Base-by-base conservation (phyloP, 2,888 invertebrate genomes). In the Sphinx pinastri region DNA sequence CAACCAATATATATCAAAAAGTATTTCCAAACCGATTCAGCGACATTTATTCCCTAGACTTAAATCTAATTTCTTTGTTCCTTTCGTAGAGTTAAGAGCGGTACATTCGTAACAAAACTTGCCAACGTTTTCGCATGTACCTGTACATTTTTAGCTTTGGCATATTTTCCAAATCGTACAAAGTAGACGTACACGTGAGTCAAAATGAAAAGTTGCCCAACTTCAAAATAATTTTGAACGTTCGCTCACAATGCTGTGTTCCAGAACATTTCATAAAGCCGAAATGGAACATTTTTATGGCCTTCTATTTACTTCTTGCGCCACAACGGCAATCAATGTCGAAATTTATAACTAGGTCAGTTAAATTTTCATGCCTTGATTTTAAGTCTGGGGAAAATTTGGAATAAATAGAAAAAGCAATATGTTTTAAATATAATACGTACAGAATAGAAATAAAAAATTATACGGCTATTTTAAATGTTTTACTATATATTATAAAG, bases 201-300 rank as follows among this genome's bases (percentile, higher is more conserved):
- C 71, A 70, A 73, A 74, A 74, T 72, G 71, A 75, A 76, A 75
- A 75, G 76, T 74, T 77, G 71, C 69, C 67, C 71, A 71, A 72
- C 71, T 71, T 69, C 71, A 69, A 72, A 75, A 73, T 74, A 74
- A 66, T 71, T 71, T 70, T 69, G 72, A 68, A 60, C 55, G 71
- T 70, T 72, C 55, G 73, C 72, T 73, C 73, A 73, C 73, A 71
- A 74, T 73, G 72, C 63, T 69, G 72, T 73, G 70, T 72, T 73
- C 68, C 67, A 67, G 57, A 73, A 75, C 69, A 72, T 75, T 72
- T 71, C 72, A 69, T 70, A 68, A 60, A 71, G 60, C 70, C 68
- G 63, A 31, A 68, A 63, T 68, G 57, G 49, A 70, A 70, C 70
- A 72, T 71, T 59, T 68, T 68, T 68, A 68, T 59, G 14, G 68